phyloP scores from a whole-genome alignment of 2,113 vertebrate genomes.

The Lipophrys pholis region DNA sequence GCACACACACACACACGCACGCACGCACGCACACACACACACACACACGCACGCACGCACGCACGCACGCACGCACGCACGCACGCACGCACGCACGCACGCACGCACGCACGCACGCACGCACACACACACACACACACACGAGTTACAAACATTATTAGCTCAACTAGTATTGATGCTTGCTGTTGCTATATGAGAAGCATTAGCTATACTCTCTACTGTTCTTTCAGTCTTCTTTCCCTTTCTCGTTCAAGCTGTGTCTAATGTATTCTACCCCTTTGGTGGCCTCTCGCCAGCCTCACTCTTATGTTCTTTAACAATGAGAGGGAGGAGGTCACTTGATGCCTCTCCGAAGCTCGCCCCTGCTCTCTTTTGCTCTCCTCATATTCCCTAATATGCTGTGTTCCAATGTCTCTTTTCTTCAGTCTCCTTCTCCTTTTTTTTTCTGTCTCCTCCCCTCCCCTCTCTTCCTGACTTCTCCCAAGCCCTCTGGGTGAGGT shows the following conservation, averaged over 20 bases:
- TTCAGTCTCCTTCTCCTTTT: constrained; percentile 4
- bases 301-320: constrained; percentile 76
- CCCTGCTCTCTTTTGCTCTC: constrained; percentile 62
- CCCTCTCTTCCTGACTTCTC: constrained; percentile 20
- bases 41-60: background rate
- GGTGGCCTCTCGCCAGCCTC: constrained; percentile 72
- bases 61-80: too few species aligned
- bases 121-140: too few species aligned
- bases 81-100: too few species aligned
- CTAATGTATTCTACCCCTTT: constrained; percentile 76
- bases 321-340: constrained; percentile 77
- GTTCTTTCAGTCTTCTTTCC: constrained; percentile 3
- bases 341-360: constrained; percentile 69
- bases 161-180: constrained; percentile 14
- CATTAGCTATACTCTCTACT: background rate
- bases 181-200: constrained; percentile 29
- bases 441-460: constrained; percentile 2
- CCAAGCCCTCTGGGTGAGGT: constrained; percentile 68
- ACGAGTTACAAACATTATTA: constrained; percentile 15
- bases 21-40: too few species aligned
- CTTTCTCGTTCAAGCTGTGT: constrained; percentile 37
- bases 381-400: constrained; percentile 68
- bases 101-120: too few species aligned
- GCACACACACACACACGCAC: too few species aligned
- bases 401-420: constrained; percentile 53